phyloP scores from a whole-genome alignment of 2,113 vertebrate species.

The Scartelaos histophorus region DNA sequence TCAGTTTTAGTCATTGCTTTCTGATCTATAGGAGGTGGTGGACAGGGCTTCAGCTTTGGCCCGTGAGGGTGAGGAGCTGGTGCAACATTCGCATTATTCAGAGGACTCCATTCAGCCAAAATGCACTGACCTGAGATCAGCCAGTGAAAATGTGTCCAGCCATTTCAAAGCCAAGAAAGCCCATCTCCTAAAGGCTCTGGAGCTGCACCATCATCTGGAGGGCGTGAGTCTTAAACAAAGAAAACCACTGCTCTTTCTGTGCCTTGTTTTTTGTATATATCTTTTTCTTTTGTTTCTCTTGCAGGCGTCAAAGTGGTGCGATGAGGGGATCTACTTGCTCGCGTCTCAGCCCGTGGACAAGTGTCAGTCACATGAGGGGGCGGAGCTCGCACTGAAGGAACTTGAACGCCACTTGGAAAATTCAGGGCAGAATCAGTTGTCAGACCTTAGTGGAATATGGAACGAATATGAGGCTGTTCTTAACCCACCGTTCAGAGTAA shows the following conservation, averaged over 20 bases:
- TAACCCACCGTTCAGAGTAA: constrained; percentile 86
- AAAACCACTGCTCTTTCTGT: not conserved
- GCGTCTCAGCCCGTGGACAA: constrained; percentile 95
- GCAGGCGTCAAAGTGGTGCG: constrained; percentile 91
- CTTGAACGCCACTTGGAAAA: constrained; percentile 91
- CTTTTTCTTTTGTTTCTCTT: not conserved
- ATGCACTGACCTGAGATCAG: constrained; percentile 84
- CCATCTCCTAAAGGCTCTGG: constrained; percentile 84
- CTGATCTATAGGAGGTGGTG: constrained; percentile 79
- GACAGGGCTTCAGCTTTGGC: constrained; percentile 80
- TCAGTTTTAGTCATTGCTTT: not conserved
- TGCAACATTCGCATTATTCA: constrained; percentile 88
- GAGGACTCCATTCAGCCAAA: constrained; percentile 94
- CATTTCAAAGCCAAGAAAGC: constrained; percentile 73
- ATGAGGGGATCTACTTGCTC: constrained; percentile 93
- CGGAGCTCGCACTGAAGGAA: constrained; percentile 91
- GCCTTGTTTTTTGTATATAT: not conserved
- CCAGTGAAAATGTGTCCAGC: constrained; percentile 73
- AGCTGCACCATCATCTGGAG: constrained; percentile 86
- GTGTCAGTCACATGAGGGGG: constrained; percentile 96
- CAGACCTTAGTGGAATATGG: constrained; percentile 80
- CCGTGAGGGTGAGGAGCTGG: constrained; percentile 81
- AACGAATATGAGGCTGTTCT: constrained; percentile 86
- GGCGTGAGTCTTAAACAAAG: constrained; percentile 73
- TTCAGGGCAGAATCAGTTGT: constrained; percentile 80